Conservation (phyloP, 2,113 vertebrate genomes). For the Maccullochella peelii region DNA sequence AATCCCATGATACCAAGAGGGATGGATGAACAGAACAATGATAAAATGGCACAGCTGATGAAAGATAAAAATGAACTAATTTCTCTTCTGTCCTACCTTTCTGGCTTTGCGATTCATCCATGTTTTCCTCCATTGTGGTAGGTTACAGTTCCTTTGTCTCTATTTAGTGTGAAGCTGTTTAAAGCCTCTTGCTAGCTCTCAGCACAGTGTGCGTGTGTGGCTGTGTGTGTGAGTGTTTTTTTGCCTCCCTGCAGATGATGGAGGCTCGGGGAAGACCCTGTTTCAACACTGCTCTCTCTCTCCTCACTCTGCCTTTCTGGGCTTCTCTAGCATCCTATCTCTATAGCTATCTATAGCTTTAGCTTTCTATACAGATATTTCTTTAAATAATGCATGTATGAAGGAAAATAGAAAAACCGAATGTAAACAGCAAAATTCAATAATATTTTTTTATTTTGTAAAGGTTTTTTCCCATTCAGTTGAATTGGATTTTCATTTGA, state of each 20-base stretch:
- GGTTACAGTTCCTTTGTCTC: slow-evolving; percentile 74
- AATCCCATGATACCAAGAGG: slow-evolving; percentile 36
- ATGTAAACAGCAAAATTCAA: neutral
- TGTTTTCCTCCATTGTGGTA: slow-evolving; percentile 79
- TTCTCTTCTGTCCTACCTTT: slow-evolving; percentile 66
- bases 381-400: neutral
- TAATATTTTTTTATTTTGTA: no score
- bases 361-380: neutral
- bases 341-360: neutral
- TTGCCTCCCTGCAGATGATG: slow-evolving; percentile 80
- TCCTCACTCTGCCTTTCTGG: slow-evolving; percentile 43
- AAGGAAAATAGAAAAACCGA: neutral
- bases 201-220: slow-evolving; percentile 43
- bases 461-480: no score
- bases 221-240: slow-evolving; percentile 42
- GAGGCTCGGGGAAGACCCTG: slow-evolving; percentile 79
- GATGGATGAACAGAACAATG: slow-evolving; percentile 63
- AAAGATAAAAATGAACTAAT: slow-evolving; percentile 19
- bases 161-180: slow-evolving; percentile 65
- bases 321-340: slow-evolving; percentile 38
- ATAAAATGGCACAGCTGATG: slow-evolving; percentile 29
- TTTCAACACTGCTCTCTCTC: slow-evolving; percentile 58
- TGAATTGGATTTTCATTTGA: no score
- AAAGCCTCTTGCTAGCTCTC: slow-evolving; percentile 74
- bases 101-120: slow-evolving; percentile 78